Conservation (phyloP, 2,113 vertebrate species). For the Tragulus kanchil region DNA sequence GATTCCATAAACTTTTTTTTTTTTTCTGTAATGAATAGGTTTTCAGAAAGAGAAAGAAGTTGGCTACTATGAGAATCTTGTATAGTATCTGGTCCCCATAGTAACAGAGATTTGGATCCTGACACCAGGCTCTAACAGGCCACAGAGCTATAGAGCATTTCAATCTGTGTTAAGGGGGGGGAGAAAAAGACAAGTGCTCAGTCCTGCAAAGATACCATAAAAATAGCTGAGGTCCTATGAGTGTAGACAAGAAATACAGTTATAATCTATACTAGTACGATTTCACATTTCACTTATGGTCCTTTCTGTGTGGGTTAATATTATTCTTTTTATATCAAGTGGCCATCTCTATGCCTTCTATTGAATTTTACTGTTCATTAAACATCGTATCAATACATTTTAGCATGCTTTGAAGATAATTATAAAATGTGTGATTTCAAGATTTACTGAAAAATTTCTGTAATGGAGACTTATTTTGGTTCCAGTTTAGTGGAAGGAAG, state of each 20-base stretch:
- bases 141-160: conserved; percentile 22
- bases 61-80: conserved; percentile 19
- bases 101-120: conserved; percentile 57
- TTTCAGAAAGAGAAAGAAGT: conserved; percentile 33
- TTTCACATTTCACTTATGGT: neutral
- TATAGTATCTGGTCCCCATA: conserved; percentile 6
- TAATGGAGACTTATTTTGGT: neutral
- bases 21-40: conserved; percentile 45
- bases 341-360: neutral
- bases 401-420: neutral
- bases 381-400: neutral
- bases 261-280: neutral
- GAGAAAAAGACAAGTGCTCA: neutral
- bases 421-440: neutral
- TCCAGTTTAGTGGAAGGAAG: neutral
- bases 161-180: neutral
- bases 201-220: neutral
- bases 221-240: neutral
- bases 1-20: neutral
- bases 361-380: neutral
- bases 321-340: neutral
- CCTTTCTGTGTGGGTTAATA: neutral
- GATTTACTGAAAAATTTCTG: neutral
- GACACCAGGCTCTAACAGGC: neutral
- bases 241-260: neutral